A percentile compares a stretch with the other conserved stretches of the same genome.
Conservation (phyloP, 2,888 invertebrate genomes). For the Chalcis sispes region DNA sequence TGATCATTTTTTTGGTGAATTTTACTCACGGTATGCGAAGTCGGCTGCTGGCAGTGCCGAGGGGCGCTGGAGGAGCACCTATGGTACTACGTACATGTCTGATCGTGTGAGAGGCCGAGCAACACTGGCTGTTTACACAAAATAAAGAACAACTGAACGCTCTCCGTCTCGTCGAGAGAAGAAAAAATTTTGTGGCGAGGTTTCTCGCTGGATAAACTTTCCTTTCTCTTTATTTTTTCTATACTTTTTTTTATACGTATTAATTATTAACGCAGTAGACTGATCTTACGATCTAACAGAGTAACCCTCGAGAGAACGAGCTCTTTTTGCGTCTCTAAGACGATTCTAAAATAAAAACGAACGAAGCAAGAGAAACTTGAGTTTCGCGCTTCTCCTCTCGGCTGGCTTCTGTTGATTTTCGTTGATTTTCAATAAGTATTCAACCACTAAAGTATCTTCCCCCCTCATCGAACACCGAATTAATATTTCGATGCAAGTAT, state of each 20-base stretch:
- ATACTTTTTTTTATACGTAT: constrained; percentile 28
- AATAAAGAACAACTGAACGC: constrained; percentile 76
- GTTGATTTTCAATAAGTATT: constrained; percentile 48
- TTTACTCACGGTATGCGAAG: constrained; percentile 72
- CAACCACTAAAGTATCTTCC: constrained; percentile 28
- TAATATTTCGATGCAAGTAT: constrained; percentile 46
- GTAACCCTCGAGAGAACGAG: constrained; percentile 47
- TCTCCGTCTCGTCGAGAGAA: constrained; percentile 66
- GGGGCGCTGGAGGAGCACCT: constrained; percentile 73
- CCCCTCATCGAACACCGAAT: constrained; percentile 47
- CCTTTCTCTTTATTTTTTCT: constrained; percentile 46
- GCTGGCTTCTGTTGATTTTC: constrained; percentile 56
- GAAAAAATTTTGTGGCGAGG: constrained; percentile 46
- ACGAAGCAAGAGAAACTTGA: constrained; percentile 54
- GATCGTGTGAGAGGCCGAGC: constrained; percentile 72
- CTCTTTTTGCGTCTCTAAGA: constrained; percentile 38
- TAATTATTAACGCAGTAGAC: constrained; percentile 49
- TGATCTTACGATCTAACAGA: constrained; percentile 45
- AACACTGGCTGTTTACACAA: constrained; percentile 73
- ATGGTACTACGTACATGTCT: constrained; percentile 75
- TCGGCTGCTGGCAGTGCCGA: constrained; percentile 69
- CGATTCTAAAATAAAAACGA: constrained; percentile 52
- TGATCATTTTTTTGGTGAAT: constrained; percentile 62
- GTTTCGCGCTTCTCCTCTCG: constrained; percentile 56
- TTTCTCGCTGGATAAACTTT: constrained; percentile 57